Percentiles rank a stretch among this genome's conserved stretches.
These are phyloP conservation scores for Hermaeophaga mercurialis DNA, from an alignment of 2,888 invertebrate genomes.

Conservation along the genomic window DNA sequence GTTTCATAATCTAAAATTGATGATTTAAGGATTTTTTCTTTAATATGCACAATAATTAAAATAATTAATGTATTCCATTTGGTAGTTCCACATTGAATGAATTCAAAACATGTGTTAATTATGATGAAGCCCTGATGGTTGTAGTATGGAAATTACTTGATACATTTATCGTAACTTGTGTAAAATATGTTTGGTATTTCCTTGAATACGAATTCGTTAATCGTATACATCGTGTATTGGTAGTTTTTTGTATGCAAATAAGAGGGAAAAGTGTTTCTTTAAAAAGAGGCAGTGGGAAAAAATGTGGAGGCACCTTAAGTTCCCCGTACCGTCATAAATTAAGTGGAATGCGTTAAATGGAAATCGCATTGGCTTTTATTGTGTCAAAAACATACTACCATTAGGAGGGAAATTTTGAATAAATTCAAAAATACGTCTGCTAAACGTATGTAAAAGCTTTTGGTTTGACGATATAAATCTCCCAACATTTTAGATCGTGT, in stretches of 20 bases:
- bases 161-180: too few species aligned
- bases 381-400: constrained; percentile 30
- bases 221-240: background rate
- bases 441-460: constrained; percentile 36
- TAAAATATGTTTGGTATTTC: too few species aligned
- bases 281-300: constrained; percentile 1
- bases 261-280: constrained; percentile 11
- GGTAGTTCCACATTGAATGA: too few species aligned
- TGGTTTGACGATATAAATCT: constrained; percentile 34
- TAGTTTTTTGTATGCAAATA: background rate
- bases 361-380: constrained; percentile 26
- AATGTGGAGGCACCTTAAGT: constrained; percentile 15
- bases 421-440: constrained; percentile 31
- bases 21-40: too few species aligned
- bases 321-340: constrained; percentile 21
- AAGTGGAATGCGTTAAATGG: constrained; percentile 24
- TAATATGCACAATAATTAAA: too few species aligned
- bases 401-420: constrained; percentile 29
- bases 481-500: constrained; percentile 29
- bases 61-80: too few species aligned
- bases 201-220: background rate
- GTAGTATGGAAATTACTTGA: too few species aligned
- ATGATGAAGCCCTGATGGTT: too few species aligned
- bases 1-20: too few species aligned
- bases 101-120: too few species aligned